Evolutionary conservation across 1,140 invertebrate species (phyloP).

Genomic region (Druon quercuslanigerum): DNA sequence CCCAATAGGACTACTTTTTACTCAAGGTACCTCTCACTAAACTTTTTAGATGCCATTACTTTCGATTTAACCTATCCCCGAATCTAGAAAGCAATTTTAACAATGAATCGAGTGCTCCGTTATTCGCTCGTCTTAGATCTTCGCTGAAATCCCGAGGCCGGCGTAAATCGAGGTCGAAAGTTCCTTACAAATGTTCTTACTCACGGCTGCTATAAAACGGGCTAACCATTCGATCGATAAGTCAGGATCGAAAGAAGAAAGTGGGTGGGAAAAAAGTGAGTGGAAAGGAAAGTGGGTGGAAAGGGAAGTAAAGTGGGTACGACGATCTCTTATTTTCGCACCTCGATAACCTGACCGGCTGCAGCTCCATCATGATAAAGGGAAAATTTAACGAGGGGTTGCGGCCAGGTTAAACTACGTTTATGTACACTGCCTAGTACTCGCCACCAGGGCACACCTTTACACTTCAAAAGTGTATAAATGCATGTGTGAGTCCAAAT

Average conservation of each 20-base stretch:
- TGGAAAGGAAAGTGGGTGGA: not conserved
- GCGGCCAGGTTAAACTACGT: slow-evolving; percentile 61
- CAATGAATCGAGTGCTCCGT: slow-evolving; percentile 21
- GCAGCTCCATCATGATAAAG: slow-evolving; percentile 61
- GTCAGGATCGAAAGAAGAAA: slow-evolving; percentile 28
- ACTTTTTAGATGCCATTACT: too few species aligned
- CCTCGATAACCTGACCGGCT: slow-evolving; percentile 59
- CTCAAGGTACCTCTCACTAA: too few species aligned
- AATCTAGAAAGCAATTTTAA: slow-evolving; percentile 3
- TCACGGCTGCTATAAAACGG: slow-evolving; percentile 15
- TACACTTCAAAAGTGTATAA: not conserved
- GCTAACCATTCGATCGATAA: slow-evolving; percentile 28
- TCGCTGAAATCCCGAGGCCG: slow-evolving; percentile 8
- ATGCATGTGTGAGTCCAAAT: slow-evolving; percentile 26
- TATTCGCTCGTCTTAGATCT: slow-evolving; percentile 28
- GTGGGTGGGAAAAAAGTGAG: not conserved
- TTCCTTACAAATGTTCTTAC: slow-evolving; percentile 21
- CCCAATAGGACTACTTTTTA: too few species aligned
- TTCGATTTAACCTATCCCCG: too few species aligned
- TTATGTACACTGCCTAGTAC: slow-evolving; percentile 48
- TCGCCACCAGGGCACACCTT: slow-evolving; percentile 33
- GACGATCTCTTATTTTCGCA: slow-evolving; percentile 61
- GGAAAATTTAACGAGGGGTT: slow-evolving; percentile 70
- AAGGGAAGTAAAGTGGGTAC: not conserved
- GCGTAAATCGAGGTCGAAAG: slow-evolving; percentile 28